Evolutionary conservation across 2,797 vertebrate genomes (phyloP).

Genomic region (Iguana delicatissima): DNA sequence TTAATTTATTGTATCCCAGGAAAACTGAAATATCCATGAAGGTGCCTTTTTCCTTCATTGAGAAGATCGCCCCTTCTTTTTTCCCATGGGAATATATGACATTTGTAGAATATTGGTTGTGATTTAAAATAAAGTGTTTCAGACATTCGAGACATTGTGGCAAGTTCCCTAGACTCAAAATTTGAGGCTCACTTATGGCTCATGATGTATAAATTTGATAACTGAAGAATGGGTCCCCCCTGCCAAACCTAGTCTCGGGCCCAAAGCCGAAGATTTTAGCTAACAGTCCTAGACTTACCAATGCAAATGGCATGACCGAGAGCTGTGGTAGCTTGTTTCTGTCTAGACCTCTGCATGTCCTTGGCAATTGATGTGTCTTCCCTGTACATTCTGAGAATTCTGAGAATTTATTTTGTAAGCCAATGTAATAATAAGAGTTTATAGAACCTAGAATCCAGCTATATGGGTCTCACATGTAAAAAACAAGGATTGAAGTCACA

Average conservation of each 20-base stretch:
- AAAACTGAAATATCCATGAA: not conserved
- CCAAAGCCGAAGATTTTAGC: no score
- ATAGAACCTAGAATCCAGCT: constrained; percentile 20
- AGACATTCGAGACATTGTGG: not conserved
- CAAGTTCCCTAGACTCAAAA: not conserved
- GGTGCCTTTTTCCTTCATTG: no score
- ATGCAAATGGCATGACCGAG: no score
- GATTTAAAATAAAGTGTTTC: not conserved
- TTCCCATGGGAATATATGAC: not conserved
- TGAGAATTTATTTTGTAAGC: not conserved
- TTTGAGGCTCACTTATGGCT: not conserved
- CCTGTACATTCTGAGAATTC: not conserved
- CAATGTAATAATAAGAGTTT: not conserved
- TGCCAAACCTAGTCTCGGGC: no score
- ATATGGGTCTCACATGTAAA: not conserved
- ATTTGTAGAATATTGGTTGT: not conserved
- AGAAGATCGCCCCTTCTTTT: not conserved
- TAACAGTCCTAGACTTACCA: not conserved
- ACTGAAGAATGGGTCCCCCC: not conserved
- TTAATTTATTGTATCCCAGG: not conserved
- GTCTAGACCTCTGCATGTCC: not conserved
- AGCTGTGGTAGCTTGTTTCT: not conserved
- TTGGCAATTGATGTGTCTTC: not conserved
- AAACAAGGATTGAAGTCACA: not conserved
- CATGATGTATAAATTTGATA: not conserved